Percentiles rank a stretch among this genome's conserved stretches.
Conservation (phyloP, 2,113 vertebrate genomes). For the Austrofundulus limnaeus region DNA sequence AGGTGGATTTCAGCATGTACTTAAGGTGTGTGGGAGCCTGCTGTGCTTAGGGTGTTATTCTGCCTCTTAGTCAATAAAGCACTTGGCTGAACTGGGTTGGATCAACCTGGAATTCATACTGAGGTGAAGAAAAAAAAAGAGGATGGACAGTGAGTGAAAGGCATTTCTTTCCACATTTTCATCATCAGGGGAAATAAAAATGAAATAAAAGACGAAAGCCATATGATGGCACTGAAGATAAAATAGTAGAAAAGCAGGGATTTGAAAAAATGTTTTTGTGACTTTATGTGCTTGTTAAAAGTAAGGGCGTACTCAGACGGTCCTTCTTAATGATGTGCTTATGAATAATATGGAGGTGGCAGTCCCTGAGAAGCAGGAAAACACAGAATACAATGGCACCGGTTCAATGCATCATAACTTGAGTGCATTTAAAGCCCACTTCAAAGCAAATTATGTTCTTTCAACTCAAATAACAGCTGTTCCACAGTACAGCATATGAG, state of each 20-base stretch:
- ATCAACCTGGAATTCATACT: slow-evolving; percentile 5
- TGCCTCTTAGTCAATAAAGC: slow-evolving; percentile 14
- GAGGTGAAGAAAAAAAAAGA: slow-evolving; percentile 1
- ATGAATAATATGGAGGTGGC: neutral
- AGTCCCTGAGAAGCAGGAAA: neutral
- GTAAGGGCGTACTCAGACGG: neutral
- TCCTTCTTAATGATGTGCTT: neutral
- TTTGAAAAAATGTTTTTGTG: slow-evolving; percentile 19
- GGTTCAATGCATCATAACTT: neutral
- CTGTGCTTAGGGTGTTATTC: slow-evolving; percentile 1
- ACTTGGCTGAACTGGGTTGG: slow-evolving; percentile 11
- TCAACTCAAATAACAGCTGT: slow-evolving; percentile 11
- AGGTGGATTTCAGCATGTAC: slow-evolving; percentile 4
- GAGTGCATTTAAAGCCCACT: slow-evolving; percentile 7
- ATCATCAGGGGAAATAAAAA: neutral
- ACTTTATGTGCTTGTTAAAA: slow-evolving; percentile 1
- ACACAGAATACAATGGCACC: neutral
- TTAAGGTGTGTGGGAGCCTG: slow-evolving; percentile 12
- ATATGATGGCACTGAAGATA: neutral
- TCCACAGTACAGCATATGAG: slow-evolving; percentile 13
- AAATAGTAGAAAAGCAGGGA: slow-evolving; percentile 1
- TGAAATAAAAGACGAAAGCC: neutral
- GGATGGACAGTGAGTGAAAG: slow-evolving; percentile 25
- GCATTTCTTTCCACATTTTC: slow-evolving; percentile 17
- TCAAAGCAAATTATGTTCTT: slow-evolving; percentile 9